These are phyloP conservation scores for Microchirus variegatus DNA, from an alignment of 2,797 vertebrate species.

Conservation along the genomic window DNA sequence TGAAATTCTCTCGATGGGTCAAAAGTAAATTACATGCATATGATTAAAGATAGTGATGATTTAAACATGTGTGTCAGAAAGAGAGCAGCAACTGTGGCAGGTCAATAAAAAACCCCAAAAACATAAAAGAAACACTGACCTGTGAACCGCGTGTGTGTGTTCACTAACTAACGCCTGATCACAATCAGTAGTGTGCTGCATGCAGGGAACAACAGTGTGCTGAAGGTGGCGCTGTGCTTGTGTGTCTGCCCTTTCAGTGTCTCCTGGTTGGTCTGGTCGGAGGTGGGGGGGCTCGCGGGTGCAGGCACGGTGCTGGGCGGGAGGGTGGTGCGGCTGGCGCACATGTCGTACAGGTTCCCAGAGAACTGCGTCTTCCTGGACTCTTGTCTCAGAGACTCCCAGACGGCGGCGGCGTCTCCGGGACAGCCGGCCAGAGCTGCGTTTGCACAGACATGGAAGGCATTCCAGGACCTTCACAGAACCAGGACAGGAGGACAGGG, in stretches of 20 bases:
- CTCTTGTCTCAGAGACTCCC: constrained; percentile 91
- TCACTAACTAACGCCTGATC: constrained; percentile 55
- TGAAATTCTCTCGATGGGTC: too few species aligned
- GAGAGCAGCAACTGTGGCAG: too few species aligned
- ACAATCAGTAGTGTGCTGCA: constrained; percentile 62
- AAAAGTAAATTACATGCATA: too few species aligned
- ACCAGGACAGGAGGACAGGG: background rate
- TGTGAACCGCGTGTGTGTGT: too few species aligned
- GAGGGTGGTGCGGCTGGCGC: constrained; percentile 78
- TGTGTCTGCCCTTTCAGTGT: constrained; percentile 81
- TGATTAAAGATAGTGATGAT: too few species aligned
- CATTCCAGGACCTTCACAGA: constrained; percentile 89
- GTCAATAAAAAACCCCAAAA: too few species aligned
- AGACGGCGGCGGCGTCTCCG: constrained; percentile 87
- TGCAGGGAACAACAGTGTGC: constrained; percentile 67
- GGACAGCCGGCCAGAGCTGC: constrained; percentile 86
- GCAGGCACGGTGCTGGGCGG: constrained; percentile 67
- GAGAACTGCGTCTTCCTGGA: constrained; percentile 89
- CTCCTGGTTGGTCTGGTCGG: constrained; percentile 88
- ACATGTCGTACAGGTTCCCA: constrained; percentile 91
- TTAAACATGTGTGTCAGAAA: too few species aligned
- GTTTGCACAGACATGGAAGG: constrained; percentile 89
- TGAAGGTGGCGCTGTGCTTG: constrained; percentile 43
- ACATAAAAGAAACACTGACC: too few species aligned
- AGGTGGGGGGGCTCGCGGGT: constrained; percentile 61